Evolutionary conservation across 2,888 invertebrate genomes (phyloP), one percentile per base, ranked within the genome.

Genomic region (Dynastes hyllus): DNA sequence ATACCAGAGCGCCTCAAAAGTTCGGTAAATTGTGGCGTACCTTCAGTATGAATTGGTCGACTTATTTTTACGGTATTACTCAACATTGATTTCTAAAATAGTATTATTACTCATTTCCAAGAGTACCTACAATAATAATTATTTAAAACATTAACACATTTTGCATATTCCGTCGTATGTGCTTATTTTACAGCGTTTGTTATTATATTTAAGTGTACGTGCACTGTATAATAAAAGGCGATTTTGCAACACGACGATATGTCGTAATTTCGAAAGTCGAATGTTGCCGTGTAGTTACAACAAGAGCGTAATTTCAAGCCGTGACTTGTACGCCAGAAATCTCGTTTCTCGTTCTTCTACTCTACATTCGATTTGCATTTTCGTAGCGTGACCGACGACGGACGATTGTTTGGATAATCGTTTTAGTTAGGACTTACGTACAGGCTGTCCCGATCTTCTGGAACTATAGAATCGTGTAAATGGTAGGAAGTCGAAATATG

Each of bases 201-300:
- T 37, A 37, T 37, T 37, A 37, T 5, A 45, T 45, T 45, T 11
- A 45, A 45, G 8, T n/a, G 55, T 58, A 58, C 55, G 22, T 8
- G 22, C 55, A 16, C 16, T 5, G 16, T 8, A 22, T 22, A 22
- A 45, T 45, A 9, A 22, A 29, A 4, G 11, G n/a, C 9, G 32
- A 32, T 63, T 63, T 63, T 32, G 63, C 29, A 63, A 63, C 32
- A 5, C 63, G 63, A 9, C 29, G 63, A 27, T 16, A 9, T 63
- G 63, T 63, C 13, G 63, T 63, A 63, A 63, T 63, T 63, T 63
- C 27, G 63, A 63, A 63, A 63, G 63, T 63, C 63, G 27, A 45
- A 45, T 45, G 11, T 45, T 45, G 45, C 11, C 55, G 55, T 55
- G 55, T n/a, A 55, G 2, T 4, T n/a, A 16, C 16, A n/a, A 22